Evolutionary conservation across 2,888 invertebrate species (phyloP), one percentile per base, ranked within the genome.

Genomic region (Phaedon cochleariae): DNA sequence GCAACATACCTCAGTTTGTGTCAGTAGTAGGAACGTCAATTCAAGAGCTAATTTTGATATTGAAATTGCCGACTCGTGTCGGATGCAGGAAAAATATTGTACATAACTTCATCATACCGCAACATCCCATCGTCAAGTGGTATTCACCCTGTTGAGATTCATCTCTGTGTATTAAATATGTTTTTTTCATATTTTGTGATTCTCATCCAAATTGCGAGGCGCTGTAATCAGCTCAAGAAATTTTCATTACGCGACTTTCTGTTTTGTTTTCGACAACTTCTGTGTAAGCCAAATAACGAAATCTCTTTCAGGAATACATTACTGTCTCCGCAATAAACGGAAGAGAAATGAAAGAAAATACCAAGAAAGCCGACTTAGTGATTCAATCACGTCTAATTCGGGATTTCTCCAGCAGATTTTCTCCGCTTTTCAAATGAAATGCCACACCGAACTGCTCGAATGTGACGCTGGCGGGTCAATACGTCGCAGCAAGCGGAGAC

Each of bases 401-500:
- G 61, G 62, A 63, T 69, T 63, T 64, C 62, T 64, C 37, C 59
- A 57, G 60, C 61, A 62, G 70, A 68, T 68, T 70, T 67, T 69
- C 61, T 31, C 49, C 54, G 65, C 65, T 67, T 67, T 62, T 62
- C 65, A 59, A 63, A 68, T 63, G 65, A 66, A 70, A 76, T 75
- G 77, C 76, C 77, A 78, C 73, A 73, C 68, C 71, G 74, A 46
- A 59, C 49, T 7, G 52, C 34, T 46, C 26, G 53, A 53, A 52
- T 64, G 45, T 46, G 59, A 59, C 48, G 49, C 64, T 49, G 55
- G 15, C 18, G 37, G 60, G 60, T 57, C 64, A 64, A 60, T 51
- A 37, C 12, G 41, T 52, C 17, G 48, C 41, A 54, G 48, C 22
- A 64, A 60, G 49, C 55, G 60, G 41, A 51, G 26, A 53, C 21